phyloP scores from a whole-genome alignment of 2,113 vertebrate genomes.

The Machaerirhynchus nigripectus region DNA sequence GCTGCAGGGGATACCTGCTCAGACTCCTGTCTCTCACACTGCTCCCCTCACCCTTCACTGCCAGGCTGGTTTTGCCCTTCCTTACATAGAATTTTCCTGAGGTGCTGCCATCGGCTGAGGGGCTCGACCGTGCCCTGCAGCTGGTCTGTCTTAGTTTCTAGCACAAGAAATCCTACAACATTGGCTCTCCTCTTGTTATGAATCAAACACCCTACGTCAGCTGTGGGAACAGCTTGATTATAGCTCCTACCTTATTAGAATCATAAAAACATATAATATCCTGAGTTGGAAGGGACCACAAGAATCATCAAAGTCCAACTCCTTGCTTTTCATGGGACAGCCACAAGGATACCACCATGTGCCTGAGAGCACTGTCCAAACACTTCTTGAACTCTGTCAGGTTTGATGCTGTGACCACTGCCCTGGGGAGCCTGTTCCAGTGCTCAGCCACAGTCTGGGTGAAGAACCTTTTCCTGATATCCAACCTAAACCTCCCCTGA shows the following conservation, averaged over 20 bases:
- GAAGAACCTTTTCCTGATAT: neutral
- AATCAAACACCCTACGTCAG: neutral
- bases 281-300: neutral
- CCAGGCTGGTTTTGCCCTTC: neutral
- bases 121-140: accelerated
- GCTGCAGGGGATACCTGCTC: accelerated
- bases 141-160: neutral
- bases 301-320: neutral
- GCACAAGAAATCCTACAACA: neutral
- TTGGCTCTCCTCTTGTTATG: neutral
- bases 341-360: neutral
- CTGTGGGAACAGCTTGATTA: neutral
- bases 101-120: accelerated
- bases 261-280: neutral
- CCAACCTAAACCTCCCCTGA: neutral
- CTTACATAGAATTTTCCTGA: neutral
- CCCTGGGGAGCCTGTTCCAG: neutral
- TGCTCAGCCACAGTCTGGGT: accelerated
- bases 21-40: neutral
- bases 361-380: neutral
- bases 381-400: neutral
- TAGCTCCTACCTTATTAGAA: neutral
- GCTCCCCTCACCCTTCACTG: accelerated
- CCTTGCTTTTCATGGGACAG: neutral
- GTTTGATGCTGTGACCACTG: neutral